Evolutionary conservation across 2,113 vertebrate species (phyloP).

Genomic region (Psephotus haematonotus): DNA sequence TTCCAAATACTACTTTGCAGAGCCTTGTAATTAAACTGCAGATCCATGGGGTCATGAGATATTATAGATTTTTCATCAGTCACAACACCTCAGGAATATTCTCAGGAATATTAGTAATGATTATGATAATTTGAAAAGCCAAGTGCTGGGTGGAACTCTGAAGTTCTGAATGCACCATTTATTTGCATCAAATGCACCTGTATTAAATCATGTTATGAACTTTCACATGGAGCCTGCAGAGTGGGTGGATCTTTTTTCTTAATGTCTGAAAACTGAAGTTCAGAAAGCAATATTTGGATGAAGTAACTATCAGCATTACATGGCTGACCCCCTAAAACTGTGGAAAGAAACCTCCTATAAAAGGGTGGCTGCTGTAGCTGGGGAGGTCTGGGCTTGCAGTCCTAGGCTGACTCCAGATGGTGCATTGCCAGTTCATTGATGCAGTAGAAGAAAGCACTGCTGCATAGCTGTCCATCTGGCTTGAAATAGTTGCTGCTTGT

Average conservation of each 20-base stretch:
- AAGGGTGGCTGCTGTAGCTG: background rate
- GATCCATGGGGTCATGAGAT: background rate
- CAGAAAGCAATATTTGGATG: background rate
- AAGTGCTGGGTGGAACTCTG: background rate
- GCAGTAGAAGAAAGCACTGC: background rate
- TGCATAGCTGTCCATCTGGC: background rate
- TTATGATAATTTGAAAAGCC: background rate
- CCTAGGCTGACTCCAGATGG: background rate
- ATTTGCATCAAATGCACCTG: background rate
- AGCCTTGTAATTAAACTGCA: background rate
- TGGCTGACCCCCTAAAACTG: background rate
- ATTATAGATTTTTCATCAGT: background rate
- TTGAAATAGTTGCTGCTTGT: rapidly evolving
- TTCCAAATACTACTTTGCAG: background rate
- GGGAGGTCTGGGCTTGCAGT: background rate
- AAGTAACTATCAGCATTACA: background rate
- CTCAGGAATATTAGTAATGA: background rate
- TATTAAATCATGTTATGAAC: background rate
- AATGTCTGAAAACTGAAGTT: background rate
- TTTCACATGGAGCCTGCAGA: background rate
- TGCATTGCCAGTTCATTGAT: background rate
- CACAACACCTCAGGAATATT: background rate
- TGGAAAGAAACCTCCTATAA: background rate
- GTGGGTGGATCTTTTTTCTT: background rate
- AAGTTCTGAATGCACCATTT: background rate